Percentiles rank a stretch among this genome's conserved stretches.
Conservation (phyloP, 2,113 vertebrate genomes). For the Axis porcinus region DNA sequence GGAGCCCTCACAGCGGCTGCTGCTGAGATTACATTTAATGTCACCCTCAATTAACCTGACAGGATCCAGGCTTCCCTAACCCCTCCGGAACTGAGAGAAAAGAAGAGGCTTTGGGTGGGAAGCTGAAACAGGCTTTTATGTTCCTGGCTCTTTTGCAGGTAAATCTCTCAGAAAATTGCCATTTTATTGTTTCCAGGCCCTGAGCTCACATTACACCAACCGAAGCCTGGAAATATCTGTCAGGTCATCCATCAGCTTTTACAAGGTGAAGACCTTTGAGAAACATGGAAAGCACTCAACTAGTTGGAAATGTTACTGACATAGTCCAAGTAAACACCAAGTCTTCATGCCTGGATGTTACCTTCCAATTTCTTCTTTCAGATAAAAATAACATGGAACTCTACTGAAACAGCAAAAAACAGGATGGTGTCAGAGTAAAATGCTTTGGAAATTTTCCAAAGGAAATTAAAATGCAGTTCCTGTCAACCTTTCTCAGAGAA, state of each 20-base stretch:
- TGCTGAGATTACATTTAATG: background rate
- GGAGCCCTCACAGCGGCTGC: background rate
- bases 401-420: background rate
- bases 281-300: conserved; percentile 3
- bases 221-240: conserved; percentile 44
- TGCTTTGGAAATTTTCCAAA: conserved; percentile 10
- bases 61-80: background rate
- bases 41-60: conserved; percentile 21
- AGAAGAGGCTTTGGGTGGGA: background rate
- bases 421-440: background rate
- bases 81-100: background rate
- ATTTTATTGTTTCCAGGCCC: conserved; percentile 74
- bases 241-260: conserved; percentile 28
- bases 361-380: background rate
- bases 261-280: background rate
- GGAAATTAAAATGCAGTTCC: conserved; percentile 7
- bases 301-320: background rate
- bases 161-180: conserved; percentile 64
- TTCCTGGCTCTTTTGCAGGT: conserved; percentile 17
- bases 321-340: background rate
- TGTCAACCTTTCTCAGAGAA: conserved; percentile 7
- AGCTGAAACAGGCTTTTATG: background rate
- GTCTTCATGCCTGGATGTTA: background rate
- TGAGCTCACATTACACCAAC: conserved; percentile 57
- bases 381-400: background rate